Conservation (phyloP, 1,140 invertebrate genomes). For the Brevipalpus yothersi region DNA sequence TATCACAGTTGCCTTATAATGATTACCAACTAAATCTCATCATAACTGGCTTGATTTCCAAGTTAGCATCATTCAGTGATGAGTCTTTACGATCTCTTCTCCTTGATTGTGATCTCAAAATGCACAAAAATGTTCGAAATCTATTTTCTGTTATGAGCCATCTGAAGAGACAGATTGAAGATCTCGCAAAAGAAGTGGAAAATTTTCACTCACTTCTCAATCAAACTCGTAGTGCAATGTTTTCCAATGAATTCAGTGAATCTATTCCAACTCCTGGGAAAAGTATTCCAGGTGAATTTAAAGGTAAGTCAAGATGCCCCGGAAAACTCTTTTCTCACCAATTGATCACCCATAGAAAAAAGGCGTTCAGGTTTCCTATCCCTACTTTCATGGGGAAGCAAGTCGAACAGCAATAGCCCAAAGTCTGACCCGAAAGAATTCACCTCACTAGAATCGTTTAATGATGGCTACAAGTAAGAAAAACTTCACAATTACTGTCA, state of each 20-base stretch:
- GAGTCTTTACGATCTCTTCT: constrained; percentile 62
- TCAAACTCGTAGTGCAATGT: constrained; percentile 20
- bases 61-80: constrained; percentile 62
- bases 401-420: background rate
- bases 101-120: constrained; percentile 54
- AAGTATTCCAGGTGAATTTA: constrained; percentile 33
- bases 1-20: constrained; percentile 60
- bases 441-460: background rate
- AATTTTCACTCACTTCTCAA: constrained; percentile 33
- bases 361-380: background rate
- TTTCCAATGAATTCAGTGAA: no score
- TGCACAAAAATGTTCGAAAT: constrained; percentile 68
- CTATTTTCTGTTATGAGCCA: constrained; percentile 43
- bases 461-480: background rate
- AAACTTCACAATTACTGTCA: background rate
- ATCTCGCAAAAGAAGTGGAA: constrained; percentile 20
- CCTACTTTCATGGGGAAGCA: background rate
- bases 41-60: constrained; percentile 58
- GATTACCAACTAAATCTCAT: constrained; percentile 64
- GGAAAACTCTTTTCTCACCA: constrained; percentile 26
- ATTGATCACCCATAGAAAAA: background rate
- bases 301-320: constrained; percentile 39
- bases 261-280: constrained; percentile 16
- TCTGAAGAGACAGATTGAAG: background rate
- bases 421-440: background rate